Evolutionary conservation across 2,797 vertebrate species (phyloP).

Genomic region (Xiphophorus birchmanni): DNA sequence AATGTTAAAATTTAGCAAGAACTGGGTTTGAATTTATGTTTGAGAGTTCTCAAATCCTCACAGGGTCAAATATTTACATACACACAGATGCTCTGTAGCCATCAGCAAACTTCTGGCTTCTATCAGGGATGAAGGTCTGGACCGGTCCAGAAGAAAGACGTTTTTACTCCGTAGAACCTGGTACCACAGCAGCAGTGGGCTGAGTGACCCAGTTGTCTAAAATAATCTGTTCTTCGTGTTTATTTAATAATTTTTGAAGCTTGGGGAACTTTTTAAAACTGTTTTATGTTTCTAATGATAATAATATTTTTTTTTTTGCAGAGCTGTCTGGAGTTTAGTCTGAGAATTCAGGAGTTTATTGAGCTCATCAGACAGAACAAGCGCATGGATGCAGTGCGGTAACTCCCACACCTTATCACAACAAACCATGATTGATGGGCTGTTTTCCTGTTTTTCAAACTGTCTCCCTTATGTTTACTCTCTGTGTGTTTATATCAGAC

Average conservation of each 20-base stretch:
- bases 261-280: neutral
- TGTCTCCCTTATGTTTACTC: slow-evolving; percentile 1
- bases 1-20: no score
- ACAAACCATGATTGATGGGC: neutral
- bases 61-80: neutral
- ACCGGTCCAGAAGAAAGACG: neutral
- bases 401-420: neutral
- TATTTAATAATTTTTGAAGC: neutral
- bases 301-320: slow-evolving; percentile 60
- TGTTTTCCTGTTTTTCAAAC: neutral
- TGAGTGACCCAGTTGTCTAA: neutral
- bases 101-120: neutral
- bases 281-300: neutral
- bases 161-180: neutral
- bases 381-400: slow-evolving; percentile 98
- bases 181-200: neutral
- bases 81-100: neutral
- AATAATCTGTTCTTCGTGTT: neutral
- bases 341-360: slow-evolving; percentile 99
- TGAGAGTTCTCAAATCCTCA: neutral
- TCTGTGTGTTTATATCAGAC: slow-evolving; percentile 78
- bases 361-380: slow-evolving; percentile 99
- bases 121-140: neutral
- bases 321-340: slow-evolving; percentile 99
- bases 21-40: neutral